Conservation (phyloP, 2,888 invertebrate species). For the Eurytoma adleriae region DNA sequence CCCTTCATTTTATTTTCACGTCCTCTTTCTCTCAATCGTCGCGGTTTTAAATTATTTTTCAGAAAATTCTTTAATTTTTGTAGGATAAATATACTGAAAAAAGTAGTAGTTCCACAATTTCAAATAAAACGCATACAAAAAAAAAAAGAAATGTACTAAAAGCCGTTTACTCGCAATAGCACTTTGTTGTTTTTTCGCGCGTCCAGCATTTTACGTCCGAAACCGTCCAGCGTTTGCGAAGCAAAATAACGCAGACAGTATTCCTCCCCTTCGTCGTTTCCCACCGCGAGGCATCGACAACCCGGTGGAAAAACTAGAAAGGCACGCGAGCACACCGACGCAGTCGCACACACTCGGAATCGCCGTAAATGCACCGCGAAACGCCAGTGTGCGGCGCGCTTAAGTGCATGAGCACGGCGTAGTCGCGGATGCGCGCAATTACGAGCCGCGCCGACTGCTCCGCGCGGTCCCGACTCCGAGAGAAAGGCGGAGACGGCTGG, state of each 20-base stretch:
- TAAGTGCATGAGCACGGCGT: slow-evolving; percentile 27
- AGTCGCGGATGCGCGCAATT: slow-evolving; percentile 48
- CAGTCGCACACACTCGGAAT: background rate
- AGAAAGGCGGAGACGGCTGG: background rate
- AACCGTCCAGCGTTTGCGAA: too few relatives aligned
- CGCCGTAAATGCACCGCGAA: background rate
- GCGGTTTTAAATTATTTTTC: too few relatives aligned
- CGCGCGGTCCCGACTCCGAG: slow-evolving; percentile 31
- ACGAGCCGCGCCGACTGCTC: slow-evolving; percentile 31
- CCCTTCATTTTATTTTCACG: background rate
- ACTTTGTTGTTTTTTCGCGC: too few relatives aligned
- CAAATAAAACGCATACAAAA: too few relatives aligned
- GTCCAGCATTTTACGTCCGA: too few relatives aligned
- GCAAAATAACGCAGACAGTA: too few relatives aligned
- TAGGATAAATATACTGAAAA: too few relatives aligned
- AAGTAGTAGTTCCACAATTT: too few relatives aligned
- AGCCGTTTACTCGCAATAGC: too few relatives aligned
- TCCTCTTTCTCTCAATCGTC: background rate
- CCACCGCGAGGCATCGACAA: background rate
- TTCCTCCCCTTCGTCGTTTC: too few relatives aligned
- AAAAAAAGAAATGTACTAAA: too few relatives aligned
- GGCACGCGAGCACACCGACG: background rate
- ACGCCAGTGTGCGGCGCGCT: slow-evolving; percentile 5
- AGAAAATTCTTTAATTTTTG: too few relatives aligned
- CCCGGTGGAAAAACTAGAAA: background rate